Conservation (phyloP, 53 echinoderm and acorn worm species). For the Zoroaster sp. region DNA sequence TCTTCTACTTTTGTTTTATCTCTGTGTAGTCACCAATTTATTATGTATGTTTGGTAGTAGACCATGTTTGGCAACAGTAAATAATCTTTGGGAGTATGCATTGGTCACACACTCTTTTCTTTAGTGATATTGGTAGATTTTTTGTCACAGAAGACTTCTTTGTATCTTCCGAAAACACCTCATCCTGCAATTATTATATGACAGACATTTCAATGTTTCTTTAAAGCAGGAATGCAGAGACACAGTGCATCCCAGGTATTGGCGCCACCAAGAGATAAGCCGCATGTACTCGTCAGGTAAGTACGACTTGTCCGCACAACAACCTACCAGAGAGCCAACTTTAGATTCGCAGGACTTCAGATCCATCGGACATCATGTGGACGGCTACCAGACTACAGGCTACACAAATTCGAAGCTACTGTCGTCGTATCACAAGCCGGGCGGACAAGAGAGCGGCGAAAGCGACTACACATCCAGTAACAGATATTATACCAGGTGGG, state of each 20-base stretch:
- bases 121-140: too few species aligned
- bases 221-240: not conserved
- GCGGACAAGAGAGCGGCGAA: not conserved
- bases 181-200: not conserved
- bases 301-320: not conserved
- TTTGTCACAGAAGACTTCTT: too few species aligned
- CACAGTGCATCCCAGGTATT: not conserved
- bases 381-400: not conserved
- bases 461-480: not conserved
- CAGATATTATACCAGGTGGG: not conserved
- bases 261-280: not conserved
- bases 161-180: not conserved
- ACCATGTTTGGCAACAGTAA: too few species aligned
- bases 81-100: too few species aligned
- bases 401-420: not conserved
- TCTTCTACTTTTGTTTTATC: too few species aligned
- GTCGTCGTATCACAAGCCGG: not conserved
- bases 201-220: not conserved
- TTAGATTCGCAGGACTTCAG: not conserved
- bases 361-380: not conserved
- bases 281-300: not conserved
- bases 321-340: not conserved
- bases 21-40: too few species aligned
- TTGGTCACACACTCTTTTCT: too few species aligned
- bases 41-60: too few species aligned